These are phyloP conservation scores for Hydrolagus affinis DNA, from an alignment of 2,113 vertebrate genomes.

Conservation along the genomic window DNA sequence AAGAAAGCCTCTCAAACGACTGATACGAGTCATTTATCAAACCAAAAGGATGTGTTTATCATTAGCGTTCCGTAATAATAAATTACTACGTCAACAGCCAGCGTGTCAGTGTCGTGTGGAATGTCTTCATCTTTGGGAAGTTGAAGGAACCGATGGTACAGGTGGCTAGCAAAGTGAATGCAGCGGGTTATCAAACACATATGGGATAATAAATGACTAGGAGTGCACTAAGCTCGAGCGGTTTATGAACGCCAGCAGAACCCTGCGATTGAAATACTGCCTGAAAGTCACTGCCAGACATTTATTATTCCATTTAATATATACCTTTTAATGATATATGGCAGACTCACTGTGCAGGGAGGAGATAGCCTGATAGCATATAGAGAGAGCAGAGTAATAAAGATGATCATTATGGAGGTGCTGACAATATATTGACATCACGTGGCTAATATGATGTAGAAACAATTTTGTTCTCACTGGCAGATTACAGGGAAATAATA, in stretches of 20 bases:
- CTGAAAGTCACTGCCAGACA: conserved; percentile 19
- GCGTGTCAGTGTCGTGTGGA: not conserved
- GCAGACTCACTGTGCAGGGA: conserved; percentile 5
- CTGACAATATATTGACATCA: conserved; percentile 5
- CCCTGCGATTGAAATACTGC: conserved; percentile 31
- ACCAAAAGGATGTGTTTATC: not conserved
- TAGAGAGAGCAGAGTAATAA: conserved; percentile 31
- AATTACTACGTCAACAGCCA: not conserved
- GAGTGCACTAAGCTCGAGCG: conserved; percentile 6
- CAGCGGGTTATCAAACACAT: not conserved
- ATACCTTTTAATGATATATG: conserved; percentile 26
- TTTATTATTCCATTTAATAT: conserved; percentile 31
- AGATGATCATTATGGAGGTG: conserved; percentile 21
- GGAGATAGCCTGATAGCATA: not conserved
- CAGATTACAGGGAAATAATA: conserved; percentile 9
- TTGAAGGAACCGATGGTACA: not conserved
- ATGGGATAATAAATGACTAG: conserved; percentile 22
- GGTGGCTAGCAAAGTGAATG: conserved; percentile 4
- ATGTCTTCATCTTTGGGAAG: not conserved
- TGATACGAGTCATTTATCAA: not conserved
- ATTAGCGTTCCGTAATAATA: conserved; percentile 6
- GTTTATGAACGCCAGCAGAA: conserved; percentile 31
- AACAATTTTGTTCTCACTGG: not conserved
- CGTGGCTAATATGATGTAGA: conserved; percentile 9
- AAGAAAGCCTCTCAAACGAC: not conserved